Conservation (phyloP, 2,888 invertebrate genomes). For the Balanococcus diminutus region DNA sequence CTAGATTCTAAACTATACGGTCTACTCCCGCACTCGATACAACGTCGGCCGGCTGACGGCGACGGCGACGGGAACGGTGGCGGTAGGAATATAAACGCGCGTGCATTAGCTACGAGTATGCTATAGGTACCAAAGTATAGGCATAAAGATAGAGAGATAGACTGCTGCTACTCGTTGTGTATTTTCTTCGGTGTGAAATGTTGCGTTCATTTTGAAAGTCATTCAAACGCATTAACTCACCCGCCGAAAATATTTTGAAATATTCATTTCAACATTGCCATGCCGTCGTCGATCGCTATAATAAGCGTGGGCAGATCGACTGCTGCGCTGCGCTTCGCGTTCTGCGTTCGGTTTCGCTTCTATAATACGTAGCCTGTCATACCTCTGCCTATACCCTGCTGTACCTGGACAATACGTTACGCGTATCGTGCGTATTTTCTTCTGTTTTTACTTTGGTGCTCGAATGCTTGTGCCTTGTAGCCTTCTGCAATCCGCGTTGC, state of each 20-base stretch:
- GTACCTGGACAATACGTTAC: background rate
- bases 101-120: background rate
- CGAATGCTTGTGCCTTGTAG: no score
- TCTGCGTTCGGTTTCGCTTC: no score
- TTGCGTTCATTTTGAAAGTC: slow-evolving; percentile 34
- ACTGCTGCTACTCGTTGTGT: background rate
- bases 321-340: background rate
- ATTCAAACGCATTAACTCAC: slow-evolving; percentile 1
- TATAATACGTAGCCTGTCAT: no score
- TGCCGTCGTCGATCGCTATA: background rate
- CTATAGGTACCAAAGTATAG: background rate
- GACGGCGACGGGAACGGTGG: no score
- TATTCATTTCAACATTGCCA: background rate
- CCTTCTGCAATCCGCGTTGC: background rate
- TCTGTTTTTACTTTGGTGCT: no score
- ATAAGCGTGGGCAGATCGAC: slow-evolving; percentile 17
- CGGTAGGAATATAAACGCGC: no score
- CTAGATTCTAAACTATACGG: background rate
- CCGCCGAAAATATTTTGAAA: slow-evolving; percentile 41
- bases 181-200: slow-evolving; percentile 8
- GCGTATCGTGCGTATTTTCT: background rate
- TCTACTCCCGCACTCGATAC: no score
- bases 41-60: no score
- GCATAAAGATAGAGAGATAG: background rate
- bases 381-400: no score